Evolutionary conservation across 2,888 invertebrate species (phyloP).

Genomic region (Nomada fucata): DNA sequence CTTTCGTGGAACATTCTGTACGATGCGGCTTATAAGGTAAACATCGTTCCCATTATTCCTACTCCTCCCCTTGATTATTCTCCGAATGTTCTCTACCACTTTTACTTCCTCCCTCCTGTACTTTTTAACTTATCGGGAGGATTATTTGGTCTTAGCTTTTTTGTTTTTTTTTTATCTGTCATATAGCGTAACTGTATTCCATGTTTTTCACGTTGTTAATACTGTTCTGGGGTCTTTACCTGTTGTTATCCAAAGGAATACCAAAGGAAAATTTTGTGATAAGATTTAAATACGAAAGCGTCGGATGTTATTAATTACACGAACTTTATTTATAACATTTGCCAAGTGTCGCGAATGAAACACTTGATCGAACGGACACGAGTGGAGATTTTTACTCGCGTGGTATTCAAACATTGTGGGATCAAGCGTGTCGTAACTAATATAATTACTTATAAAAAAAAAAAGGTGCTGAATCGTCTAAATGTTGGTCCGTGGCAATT

Average conservation of each 20-base stretch:
- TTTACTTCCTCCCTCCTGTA: background rate
- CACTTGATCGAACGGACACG: background rate
- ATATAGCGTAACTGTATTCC: slow-evolving; percentile 1
- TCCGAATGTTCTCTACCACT: background rate
- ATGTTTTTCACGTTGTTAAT: background rate
- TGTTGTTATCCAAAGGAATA: slow-evolving; percentile 58
- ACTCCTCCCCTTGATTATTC: background rate
- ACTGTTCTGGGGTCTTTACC: background rate
- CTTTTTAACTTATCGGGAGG: too few species aligned
- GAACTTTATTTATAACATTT: slow-evolving; percentile 7
- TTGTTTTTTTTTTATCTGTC: background rate
- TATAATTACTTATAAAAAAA: background rate
- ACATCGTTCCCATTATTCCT: too few species aligned
- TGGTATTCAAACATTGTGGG: background rate
- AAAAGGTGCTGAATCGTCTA: background rate
- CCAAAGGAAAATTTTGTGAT: slow-evolving; percentile 65
- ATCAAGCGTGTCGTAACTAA: background rate
- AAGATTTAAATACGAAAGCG: slow-evolving; percentile 35
- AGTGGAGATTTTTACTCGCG: background rate
- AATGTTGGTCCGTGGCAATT: background rate
- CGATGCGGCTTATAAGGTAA: background rate
- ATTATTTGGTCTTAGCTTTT: background rate
- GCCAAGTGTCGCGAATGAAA: background rate
- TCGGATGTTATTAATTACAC: slow-evolving; percentile 37
- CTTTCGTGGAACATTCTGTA: background rate